Conservation (phyloP, 2,888 invertebrate genomes). For the Perizoma affinitatum region DNA sequence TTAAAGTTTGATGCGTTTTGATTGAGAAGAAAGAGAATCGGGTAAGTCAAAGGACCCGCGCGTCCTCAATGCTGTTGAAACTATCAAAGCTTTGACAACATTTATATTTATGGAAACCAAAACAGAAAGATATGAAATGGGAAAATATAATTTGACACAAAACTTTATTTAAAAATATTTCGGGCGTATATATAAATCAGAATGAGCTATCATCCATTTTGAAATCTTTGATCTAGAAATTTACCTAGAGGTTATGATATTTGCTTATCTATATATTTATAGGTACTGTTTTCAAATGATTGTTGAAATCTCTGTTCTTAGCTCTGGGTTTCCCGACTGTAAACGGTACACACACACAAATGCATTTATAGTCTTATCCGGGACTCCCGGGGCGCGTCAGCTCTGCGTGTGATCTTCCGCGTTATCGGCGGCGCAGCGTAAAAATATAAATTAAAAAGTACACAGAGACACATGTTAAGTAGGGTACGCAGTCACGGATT, state of each 20-base stretch:
- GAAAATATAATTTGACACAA: too few relatives aligned
- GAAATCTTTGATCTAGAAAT: too few relatives aligned
- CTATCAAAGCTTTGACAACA: slow-evolving; percentile 16
- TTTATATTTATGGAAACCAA: not conserved
- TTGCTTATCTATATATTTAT: too few relatives aligned
- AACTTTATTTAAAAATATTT: too few relatives aligned
- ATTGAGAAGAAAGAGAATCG: slow-evolving; percentile 45
- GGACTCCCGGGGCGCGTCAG: slow-evolving; percentile 38
- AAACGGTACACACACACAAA: not conserved
- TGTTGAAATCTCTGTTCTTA: not conserved
- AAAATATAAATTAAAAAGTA: slow-evolving; percentile 16
- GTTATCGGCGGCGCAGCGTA: slow-evolving; percentile 13
- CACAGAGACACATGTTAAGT: not conserved
- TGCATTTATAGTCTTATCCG: slow-evolving; percentile 29
- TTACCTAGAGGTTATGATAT: too few relatives aligned
- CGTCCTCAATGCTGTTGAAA: slow-evolving; percentile 23
- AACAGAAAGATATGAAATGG: not conserved
- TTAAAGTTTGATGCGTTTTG: slow-evolving; percentile 53
- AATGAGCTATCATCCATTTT: too few relatives aligned
- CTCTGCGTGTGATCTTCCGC: slow-evolving; percentile 42
- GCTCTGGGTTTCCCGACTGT: slow-evolving; percentile 4
- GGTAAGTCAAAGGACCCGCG: slow-evolving; percentile 49
- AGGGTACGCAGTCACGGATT: slow-evolving; percentile 1
- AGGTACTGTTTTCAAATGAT: too few relatives aligned
- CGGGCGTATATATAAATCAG: too few relatives aligned